A percentile compares a stretch with the other conserved stretches of the same genome.
phyloP scores from a whole-genome alignment of 2,888 invertebrate species.

The Homarus gammarus region DNA sequence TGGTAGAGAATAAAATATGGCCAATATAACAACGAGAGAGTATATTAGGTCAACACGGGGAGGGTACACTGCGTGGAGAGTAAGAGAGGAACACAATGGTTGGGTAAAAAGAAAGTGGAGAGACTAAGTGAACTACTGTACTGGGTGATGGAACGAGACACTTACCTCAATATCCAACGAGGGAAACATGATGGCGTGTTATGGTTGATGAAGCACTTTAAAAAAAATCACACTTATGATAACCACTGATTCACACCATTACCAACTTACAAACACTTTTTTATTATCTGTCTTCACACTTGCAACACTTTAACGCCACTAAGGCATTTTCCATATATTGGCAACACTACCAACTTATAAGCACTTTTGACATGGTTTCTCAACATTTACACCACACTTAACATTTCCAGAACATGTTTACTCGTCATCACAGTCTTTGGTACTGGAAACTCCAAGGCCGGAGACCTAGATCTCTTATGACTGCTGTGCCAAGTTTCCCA shows the following conservation, averaged over 20 bases:
- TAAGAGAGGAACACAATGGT: neutral
- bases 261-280: neutral
- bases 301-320: too few species aligned
- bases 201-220: neutral
- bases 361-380: too few species aligned
- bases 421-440: neutral
- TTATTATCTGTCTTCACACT: neutral
- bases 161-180: slow-evolving; percentile 23
- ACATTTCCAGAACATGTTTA: too few species aligned
- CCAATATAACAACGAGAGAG: too few species aligned
- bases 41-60: too few species aligned
- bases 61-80: neutral
- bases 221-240: neutral
- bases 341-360: too few species aligned
- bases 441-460: neutral
- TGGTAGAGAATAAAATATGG: too few species aligned
- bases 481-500: neutral
- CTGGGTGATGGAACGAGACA: too few species aligned
- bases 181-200: slow-evolving; percentile 4
- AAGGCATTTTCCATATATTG: too few species aligned
- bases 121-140: neutral
- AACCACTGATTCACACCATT: neutral
- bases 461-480: neutral
- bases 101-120: neutral
- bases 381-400: too few species aligned